A percentile compares a stretch with the other conserved stretches of the same genome.
Conservation (phyloP, 2,888 invertebrate species). For the Noctua pronuba region DNA sequence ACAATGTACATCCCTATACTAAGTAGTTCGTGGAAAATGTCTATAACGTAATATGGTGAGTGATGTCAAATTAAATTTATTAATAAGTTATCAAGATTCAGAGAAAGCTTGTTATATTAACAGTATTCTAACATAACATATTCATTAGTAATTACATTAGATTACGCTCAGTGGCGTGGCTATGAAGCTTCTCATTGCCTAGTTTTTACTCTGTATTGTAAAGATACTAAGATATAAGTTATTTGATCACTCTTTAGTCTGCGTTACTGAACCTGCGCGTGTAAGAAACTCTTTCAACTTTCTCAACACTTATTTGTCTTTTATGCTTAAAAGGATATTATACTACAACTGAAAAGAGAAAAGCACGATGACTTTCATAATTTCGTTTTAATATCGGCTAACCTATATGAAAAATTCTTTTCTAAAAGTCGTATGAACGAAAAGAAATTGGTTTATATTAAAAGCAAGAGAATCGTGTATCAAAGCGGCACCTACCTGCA, state of each 20-base stretch:
- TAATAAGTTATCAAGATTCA: constrained; percentile 31
- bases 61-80: constrained; percentile 15
- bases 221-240: constrained; percentile 4
- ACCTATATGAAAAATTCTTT: constrained; percentile 49
- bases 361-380: constrained; percentile 24
- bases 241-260: constrained; percentile 8
- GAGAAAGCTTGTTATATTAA: constrained; percentile 6
- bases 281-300: neutral
- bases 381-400: constrained; percentile 26
- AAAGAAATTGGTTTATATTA: constrained; percentile 58
- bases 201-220: neutral
- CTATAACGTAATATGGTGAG: neutral
- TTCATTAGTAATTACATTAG: constrained; percentile 3
- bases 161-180: neutral
- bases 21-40: constrained; percentile 20
- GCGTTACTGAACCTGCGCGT: neutral
- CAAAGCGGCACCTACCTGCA: constrained; percentile 56
- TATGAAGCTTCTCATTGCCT: neutral
- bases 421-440: constrained; percentile 33
- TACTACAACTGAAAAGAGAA: neutral
- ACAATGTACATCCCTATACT: neutral
- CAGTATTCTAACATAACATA: neutral
- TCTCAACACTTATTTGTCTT: neutral
- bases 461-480: constrained; percentile 54
- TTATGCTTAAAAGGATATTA: neutral